Percentiles rank a stretch among this genome's conserved stretches.
These are phyloP conservation scores for Lasioglossum pauxillum DNA, from an alignment of 2,888 invertebrate genomes.

Conservation along the genomic window DNA sequence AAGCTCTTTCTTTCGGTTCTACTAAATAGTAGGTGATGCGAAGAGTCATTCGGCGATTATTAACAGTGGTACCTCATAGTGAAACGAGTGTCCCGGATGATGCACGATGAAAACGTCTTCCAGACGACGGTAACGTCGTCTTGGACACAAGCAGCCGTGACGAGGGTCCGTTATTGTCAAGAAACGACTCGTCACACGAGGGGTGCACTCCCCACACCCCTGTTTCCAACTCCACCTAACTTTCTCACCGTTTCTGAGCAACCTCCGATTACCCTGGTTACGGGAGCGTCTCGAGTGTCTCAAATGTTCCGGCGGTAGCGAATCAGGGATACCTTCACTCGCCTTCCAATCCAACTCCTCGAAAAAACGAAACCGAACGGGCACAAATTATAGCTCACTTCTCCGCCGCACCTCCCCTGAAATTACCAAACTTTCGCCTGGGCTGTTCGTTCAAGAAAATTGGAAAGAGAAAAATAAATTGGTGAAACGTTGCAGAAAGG, in stretches of 20 bases:
- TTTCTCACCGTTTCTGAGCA: constrained; percentile 70
- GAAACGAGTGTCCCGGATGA: constrained; percentile 37
- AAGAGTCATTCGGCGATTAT: neutral
- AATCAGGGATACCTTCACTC: neutral
- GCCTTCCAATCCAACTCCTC: neutral
- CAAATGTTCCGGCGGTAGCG: constrained; percentile 4
- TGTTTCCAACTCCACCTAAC: constrained; percentile 36
- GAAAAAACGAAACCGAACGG: neutral
- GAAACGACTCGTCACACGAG: constrained; percentile 69
- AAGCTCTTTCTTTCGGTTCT: neutral
- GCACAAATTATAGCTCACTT: neutral
- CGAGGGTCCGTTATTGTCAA: constrained; percentile 69
- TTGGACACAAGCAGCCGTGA: constrained; percentile 61
- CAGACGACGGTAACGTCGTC: constrained; percentile 64
- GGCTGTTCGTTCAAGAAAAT: neutral
- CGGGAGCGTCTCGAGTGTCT: constrained; percentile 35
- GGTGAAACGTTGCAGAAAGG: neutral
- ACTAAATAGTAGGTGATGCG: neutral
- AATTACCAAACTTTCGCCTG: neutral
- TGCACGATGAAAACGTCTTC: constrained; percentile 69
- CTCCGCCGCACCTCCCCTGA: neutral
- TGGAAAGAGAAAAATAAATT: neutral
- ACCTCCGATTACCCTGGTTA: constrained; percentile 69
- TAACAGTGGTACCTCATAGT: neutral
- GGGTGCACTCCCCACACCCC: constrained; percentile 50